Conservation (phyloP, 2,888 invertebrate species). For the Anorthoa munda region DNA sequence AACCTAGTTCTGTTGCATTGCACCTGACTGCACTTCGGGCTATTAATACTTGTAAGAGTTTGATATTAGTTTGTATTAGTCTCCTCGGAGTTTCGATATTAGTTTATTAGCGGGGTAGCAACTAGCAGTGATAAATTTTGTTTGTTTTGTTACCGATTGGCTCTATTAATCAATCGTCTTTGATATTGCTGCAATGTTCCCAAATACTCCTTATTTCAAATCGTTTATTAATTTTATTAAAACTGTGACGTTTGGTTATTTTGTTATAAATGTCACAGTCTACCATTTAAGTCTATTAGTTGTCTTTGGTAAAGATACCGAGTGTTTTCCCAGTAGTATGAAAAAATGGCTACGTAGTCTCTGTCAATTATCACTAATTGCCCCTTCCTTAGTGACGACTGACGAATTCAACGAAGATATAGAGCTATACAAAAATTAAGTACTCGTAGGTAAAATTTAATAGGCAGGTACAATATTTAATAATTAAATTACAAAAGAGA, state of each 20-base stretch:
- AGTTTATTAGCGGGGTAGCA: constrained; percentile 30
- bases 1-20: constrained; percentile 53
- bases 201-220: no score
- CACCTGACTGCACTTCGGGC: constrained; percentile 54
- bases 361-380: constrained; percentile 10
- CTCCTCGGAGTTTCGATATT: constrained; percentile 34
- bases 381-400: not conserved
- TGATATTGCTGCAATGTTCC: no score
- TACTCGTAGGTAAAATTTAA: not conserved
- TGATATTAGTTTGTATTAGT: constrained; percentile 28
- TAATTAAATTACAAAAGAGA: constrained; percentile 4
- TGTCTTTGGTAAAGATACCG: not conserved
- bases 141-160: not conserved
- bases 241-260: no score
- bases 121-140: constrained; percentile 17
- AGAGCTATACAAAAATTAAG: not conserved
- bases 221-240: no score
- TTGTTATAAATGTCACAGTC: no score
- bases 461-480: not conserved
- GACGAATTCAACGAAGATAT: not conserved
- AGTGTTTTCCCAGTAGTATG: not conserved
- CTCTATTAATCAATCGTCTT: no score
- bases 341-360: not conserved
- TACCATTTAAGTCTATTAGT: not conserved
- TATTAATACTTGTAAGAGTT: constrained; percentile 55